A percentile compares a stretch with the other conserved stretches of the same genome.
phyloP scores from a whole-genome alignment of 2,113 vertebrate genomes.

The Orientallactaga bullata region DNA sequence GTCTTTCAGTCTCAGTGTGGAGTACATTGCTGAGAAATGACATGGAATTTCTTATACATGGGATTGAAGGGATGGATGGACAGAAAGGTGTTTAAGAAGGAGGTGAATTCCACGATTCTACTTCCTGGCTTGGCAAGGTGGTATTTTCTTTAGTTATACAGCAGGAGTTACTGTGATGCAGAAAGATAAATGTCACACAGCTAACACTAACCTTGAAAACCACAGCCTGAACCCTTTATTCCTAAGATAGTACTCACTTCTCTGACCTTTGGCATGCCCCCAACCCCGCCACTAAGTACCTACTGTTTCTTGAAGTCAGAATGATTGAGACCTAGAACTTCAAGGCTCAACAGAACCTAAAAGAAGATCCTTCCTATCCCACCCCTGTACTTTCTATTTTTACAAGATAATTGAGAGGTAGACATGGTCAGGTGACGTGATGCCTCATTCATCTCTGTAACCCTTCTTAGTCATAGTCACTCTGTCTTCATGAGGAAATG shows the following conservation, averaged over 20 bases:
- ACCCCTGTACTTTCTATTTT: background rate
- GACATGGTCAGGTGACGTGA: slow-evolving; percentile 11
- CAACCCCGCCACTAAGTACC: background rate
- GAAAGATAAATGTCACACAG: slow-evolving; percentile 9
- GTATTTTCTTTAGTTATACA: slow-evolving; percentile 55
- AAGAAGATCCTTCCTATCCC: background rate
- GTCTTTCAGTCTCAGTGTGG: background rate
- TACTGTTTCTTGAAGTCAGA: slow-evolving; percentile 33
- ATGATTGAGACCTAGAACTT: slow-evolving; percentile 34
- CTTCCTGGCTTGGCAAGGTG: background rate
- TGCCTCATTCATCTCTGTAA: slow-evolving; percentile 24
- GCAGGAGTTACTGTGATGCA: background rate
- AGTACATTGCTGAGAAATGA: background rate
- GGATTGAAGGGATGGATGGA: too few species aligned
- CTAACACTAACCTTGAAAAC: background rate
- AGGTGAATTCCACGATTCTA: slow-evolving; percentile 1
- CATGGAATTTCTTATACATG: background rate
- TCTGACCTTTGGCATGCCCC: background rate
- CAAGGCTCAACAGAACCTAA: background rate
- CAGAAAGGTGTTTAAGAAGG: background rate
- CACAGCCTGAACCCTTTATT: background rate
- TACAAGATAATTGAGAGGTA: slow-evolving; percentile 48
- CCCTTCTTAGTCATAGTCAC: slow-evolving; percentile 11
- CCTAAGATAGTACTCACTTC: background rate
- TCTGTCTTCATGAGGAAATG: slow-evolving; percentile 2